phyloP scores from a whole-genome alignment of 2,888 invertebrate genomes.

The Gymnosoma rotundatum region DNA sequence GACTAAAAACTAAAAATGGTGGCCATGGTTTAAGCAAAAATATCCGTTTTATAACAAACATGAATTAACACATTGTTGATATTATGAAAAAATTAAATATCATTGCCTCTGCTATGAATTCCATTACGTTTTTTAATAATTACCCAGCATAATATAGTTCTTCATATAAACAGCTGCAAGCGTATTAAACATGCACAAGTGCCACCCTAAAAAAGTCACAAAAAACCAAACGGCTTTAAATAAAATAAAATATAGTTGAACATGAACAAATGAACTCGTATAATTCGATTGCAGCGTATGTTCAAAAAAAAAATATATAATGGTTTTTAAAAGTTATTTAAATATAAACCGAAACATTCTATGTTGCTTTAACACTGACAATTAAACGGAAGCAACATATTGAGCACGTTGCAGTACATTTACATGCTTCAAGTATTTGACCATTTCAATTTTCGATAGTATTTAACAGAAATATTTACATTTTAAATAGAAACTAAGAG shows the following conservation, averaged over 20 bases:
- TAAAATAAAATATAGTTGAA: background rate
- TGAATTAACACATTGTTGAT: no score
- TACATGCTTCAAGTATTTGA: background rate
- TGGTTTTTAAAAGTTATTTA: background rate
- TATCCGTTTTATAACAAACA: no score
- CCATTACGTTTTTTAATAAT: background rate
- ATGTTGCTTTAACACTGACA: conserved; percentile 1
- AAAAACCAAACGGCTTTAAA: conserved; percentile 44
- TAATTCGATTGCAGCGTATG: background rate
- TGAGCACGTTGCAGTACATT: background rate
- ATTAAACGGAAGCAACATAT: conserved; percentile 16
- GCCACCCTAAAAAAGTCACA: conserved; percentile 9
- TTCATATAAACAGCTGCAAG: background rate
- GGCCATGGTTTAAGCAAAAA: no score
- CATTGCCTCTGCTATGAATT: background rate
- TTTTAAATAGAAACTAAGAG: background rate
- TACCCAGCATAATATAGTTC: background rate
- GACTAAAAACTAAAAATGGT: no score
- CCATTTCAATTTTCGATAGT: background rate
- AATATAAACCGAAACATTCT: background rate
- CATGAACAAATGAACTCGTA: conserved; percentile 2
- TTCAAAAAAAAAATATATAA: background rate
- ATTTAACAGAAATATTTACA: background rate
- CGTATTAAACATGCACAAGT: conserved; percentile 27
- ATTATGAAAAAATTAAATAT: no score